These are phyloP conservation scores for Danio aesculapii DNA, from an alignment of 2,797 vertebrate species.

Conservation along the genomic window DNA sequence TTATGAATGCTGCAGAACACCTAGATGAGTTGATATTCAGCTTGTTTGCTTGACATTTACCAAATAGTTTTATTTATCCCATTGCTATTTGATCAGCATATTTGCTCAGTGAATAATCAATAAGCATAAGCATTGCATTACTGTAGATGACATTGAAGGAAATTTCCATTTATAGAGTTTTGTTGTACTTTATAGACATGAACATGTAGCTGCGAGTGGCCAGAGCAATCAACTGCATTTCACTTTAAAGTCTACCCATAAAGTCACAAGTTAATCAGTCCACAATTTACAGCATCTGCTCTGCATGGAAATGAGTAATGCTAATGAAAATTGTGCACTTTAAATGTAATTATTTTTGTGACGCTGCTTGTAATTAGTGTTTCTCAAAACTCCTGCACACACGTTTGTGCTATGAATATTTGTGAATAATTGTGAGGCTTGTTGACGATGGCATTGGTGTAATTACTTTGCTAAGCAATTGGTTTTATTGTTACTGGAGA, in stretches of 20 bases:
- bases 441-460: neutral
- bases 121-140: slow-evolving; percentile 56
- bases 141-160: slow-evolving; percentile 31
- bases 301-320: slow-evolving; percentile 2
- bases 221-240: neutral
- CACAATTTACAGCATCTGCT: neutral
- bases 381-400: neutral
- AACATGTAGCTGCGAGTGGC: slow-evolving; percentile 30
- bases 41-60: slow-evolving; percentile 55
- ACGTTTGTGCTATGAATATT: slow-evolving; percentile 15
- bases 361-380: slow-evolving; percentile 6
- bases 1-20: slow-evolving; percentile 60
- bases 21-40: slow-evolving; percentile 48
- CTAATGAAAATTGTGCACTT: slow-evolving; percentile 8
- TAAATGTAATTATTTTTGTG: slow-evolving; percentile 23
- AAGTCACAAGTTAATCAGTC: slow-evolving; percentile 14
- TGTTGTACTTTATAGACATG: slow-evolving; percentile 21
- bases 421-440: slow-evolving; percentile 6
- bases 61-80: slow-evolving; percentile 54
- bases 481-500: slow-evolving; percentile 7
- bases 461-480: slow-evolving; percentile 1
- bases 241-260: neutral
- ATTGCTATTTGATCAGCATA: slow-evolving; percentile 48
- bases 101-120: slow-evolving; percentile 55
- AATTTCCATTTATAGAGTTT: slow-evolving; percentile 30